Base-by-base conservation (phyloP, 2,797 vertebrate genomes). In the Podargus strigoides region DNA sequence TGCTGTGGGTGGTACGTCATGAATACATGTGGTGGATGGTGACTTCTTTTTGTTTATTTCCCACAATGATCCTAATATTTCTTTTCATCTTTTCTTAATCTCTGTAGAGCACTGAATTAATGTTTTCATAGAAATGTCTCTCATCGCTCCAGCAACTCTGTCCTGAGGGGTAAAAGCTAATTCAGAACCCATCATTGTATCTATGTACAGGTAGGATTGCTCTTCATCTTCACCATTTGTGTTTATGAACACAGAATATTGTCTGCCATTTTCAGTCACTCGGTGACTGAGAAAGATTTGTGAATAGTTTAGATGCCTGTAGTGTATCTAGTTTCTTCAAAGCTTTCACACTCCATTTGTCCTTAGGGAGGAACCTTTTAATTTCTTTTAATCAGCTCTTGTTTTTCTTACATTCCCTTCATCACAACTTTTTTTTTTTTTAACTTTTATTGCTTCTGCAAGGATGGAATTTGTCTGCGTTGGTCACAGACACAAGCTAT, bases 121-220 rank as follows among this genome's bases (percentile, higher is more conserved):
- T 96, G 91, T 95, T 97, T 96, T 94, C 89, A 82, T 42, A 85
- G 85, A 94, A 44, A 69, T 90, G 89, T 85, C 91, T 96, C 93
- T 94, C 95, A 94, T 59, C 5, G 0, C 77, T 68, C 55, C 87
- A 85, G 84, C 93, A 88, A n/a, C 80, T 93, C 74, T 76, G 90
- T 82, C 92, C 87, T 92, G 91, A 94, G 74, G 94, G 87, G 87
- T 77, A 79, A 86, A 91, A 96, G 75, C 89, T 90, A 76, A 94
- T 96, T 96, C 87, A 94, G 87, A 94, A 92, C 26, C 70, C 83
- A 90, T 81, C 73, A 59, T 56, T 94, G 1, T 49, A 49, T n/a
- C n/a, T 63, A 79, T 32, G 62, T 87, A 85, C 90, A 94, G 91
- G 80, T 90, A 63, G 89, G 82, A 79, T 93, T 88, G 44, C 68